phyloP scores from a whole-genome alignment of 2,797 vertebrate genomes.

The Gallinago nigripennis region DNA sequence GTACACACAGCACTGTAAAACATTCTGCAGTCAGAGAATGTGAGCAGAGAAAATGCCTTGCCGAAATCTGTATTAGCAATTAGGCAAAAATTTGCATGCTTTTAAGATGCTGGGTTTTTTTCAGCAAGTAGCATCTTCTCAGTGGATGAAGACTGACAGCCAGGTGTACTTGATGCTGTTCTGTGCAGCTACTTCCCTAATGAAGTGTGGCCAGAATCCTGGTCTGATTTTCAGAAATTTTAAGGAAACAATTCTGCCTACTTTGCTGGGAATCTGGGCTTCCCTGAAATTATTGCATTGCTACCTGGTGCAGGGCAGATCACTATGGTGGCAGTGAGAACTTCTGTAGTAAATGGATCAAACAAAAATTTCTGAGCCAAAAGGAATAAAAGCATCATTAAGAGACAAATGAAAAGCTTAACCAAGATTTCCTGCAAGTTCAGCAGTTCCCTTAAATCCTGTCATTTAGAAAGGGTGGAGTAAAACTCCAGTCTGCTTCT shows the following conservation, averaged over 20 bases:
- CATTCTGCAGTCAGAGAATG: not conserved
- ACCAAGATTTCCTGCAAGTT: not conserved
- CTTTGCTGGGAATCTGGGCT: not conserved
- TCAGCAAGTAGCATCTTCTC: not conserved
- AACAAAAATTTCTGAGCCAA: not conserved
- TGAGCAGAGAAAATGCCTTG: not conserved
- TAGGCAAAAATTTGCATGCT: not conserved
- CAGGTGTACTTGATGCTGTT: rapidly evolving
- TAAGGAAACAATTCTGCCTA: not conserved
- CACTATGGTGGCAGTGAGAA: not conserved
- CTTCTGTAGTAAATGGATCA: not conserved
- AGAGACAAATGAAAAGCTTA: not conserved
- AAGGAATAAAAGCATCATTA: not conserved
- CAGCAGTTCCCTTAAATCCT: not conserved
- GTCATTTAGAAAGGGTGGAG: not conserved
- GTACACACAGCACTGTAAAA: not conserved
- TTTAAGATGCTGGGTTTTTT: not conserved
- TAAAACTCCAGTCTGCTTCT: not conserved
- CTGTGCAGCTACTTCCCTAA: not conserved
- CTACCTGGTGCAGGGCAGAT: not conserved
- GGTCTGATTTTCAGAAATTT: not conserved
- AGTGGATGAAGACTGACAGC: not conserved
- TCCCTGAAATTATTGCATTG: not conserved
- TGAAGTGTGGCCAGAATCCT: not conserved
- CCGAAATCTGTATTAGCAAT: not conserved